These are phyloP conservation scores for Magallana gigas DNA, from an alignment of 1,140 invertebrate species.

Conservation along the genomic window DNA sequence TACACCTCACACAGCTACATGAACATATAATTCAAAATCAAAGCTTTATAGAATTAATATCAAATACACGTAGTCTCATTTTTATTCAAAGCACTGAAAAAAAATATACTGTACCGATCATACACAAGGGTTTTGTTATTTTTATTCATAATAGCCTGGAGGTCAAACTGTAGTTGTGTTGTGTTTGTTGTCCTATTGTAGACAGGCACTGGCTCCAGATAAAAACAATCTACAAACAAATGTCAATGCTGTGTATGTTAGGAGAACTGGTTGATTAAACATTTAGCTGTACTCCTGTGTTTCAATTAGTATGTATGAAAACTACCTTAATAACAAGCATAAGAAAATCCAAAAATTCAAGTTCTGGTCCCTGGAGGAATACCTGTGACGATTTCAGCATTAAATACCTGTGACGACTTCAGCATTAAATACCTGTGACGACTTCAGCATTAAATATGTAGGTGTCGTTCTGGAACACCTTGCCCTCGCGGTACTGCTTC, in stretches of 20 bases:
- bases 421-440: slow-evolving; percentile 71
- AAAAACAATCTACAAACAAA: slow-evolving; percentile 1
- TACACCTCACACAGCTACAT: no score
- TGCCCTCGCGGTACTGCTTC: slow-evolving; percentile 89
- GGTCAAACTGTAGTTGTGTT: background rate
- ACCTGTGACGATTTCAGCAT: background rate
- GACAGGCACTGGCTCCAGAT: background rate
- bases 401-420: slow-evolving; percentile 54
- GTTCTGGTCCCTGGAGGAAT: background rate
- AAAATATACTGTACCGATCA: background rate
- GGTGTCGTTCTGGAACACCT: slow-evolving; percentile 90
- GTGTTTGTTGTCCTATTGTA: background rate
- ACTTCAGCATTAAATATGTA: slow-evolving; percentile 93
- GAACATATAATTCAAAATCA: no score
- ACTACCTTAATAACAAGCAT: no score
- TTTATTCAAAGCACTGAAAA: no score
- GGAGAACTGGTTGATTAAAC: no score
- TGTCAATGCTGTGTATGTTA: no score
- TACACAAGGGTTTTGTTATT: background rate
- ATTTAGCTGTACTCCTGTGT: no score
- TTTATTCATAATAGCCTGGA: background rate
- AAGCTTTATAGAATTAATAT: no score
- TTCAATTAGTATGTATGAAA: no score
- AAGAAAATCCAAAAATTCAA: no score
- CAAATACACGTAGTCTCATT: no score